Evolutionary conservation across 2,113 vertebrate species (phyloP).

Genomic region (Malurus alboscapulatus): DNA sequence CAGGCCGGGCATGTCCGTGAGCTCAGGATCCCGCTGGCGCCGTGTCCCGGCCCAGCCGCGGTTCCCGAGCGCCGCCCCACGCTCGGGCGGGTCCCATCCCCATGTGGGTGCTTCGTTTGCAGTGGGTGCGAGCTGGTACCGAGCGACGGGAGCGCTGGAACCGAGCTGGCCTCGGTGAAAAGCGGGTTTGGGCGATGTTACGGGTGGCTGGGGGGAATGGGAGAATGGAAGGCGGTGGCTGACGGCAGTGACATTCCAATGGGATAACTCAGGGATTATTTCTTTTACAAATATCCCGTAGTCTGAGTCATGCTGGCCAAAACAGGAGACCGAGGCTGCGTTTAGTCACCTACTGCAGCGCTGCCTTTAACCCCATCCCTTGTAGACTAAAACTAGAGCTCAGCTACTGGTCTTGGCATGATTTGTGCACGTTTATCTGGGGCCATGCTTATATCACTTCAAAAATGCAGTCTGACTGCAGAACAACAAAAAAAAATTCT

Average conservation of each 20-base stretch:
- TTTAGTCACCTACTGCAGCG: not conserved
- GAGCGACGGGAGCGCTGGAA: accelerated
- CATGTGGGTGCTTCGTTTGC: not conserved
- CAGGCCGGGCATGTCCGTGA: accelerated
- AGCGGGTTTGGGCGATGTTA: accelerated
- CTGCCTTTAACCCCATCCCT: not conserved
- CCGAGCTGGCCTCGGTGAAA: accelerated
- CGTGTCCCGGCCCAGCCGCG: not conserved
- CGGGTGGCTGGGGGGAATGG: not conserved
- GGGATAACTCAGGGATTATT: not conserved
- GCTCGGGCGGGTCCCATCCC: not conserved
- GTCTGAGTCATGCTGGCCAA: not conserved
- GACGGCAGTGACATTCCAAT: not conserved
- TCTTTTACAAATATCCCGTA: not conserved
- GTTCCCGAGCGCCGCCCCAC: not conserved
- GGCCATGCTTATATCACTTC: not conserved
- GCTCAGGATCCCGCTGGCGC: not conserved
- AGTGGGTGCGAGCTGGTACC: not conserved
- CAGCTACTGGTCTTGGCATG: not conserved
- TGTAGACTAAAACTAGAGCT: not conserved
- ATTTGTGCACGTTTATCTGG: not conserved
- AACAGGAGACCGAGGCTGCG: not conserved
- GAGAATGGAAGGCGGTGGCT: not conserved
- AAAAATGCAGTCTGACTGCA: not conserved
- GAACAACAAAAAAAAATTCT: not conserved